Base-by-base conservation (phyloP, 2,113 vertebrate species). In the Caranx melampygus region DNA sequence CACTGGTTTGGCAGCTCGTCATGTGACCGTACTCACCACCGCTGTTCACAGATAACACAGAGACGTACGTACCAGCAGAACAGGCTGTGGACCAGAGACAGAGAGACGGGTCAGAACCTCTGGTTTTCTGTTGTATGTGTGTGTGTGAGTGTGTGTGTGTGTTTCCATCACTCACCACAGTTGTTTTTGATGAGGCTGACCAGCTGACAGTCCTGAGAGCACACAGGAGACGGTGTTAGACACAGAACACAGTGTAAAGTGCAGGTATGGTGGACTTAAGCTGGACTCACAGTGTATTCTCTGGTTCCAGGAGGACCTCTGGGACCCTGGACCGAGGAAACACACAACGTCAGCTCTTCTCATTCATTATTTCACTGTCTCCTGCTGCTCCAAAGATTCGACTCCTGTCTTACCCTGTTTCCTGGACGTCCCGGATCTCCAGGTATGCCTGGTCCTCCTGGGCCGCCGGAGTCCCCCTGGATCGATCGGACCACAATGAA, bases 181-280 rank as follows among this genome's bases (percentile, higher is more conserved):
- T 96, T 97, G 81, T 95, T 89, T 75, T 88, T 81, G 35, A 94
- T 88, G 74, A 95, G 95, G 74, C 87, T 89, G 62, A 97, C 89
- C 88, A 98, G 92, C 82, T 97, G 85, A 92, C 97, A 98, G 69
- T 95, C 92, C 97, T 97, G 85, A 33, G 84, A 55, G 18, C 60
- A 79, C 37, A 87, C 2, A 65, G 72, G 14, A 63, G 8, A 63
- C 16, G 1, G 16, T 15, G 18, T 0, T 26, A 26, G 12, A 12
- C 15, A 42, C 8, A 59, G 11, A 21, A 26, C 7, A 21, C 11
- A 26, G n/a, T 5, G 12, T 16, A 21, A 55, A 21, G 73, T 33
- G 26, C 5, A 14, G 61, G n/a, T 55, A 55, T 26, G 20, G 70
- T 31, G 3, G 52, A 21, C 12, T 63, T 35, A 42, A 76, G 44